A percentile compares a stretch with the other conserved stretches of the same genome.
Conservation (phyloP, 1,140 invertebrate species). For the Drepana arcuata region DNA sequence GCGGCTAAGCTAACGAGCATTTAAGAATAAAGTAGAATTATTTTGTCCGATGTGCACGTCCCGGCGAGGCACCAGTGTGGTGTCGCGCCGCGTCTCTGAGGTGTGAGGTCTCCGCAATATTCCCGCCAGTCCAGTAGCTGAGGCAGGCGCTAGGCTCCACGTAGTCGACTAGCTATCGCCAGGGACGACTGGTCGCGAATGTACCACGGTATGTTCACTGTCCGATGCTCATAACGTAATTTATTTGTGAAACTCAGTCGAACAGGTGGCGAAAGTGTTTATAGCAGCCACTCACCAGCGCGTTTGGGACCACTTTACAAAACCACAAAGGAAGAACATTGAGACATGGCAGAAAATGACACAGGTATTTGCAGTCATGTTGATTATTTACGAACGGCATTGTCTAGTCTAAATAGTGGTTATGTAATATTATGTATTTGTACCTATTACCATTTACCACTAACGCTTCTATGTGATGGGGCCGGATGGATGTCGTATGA, state of each 20-base stretch:
- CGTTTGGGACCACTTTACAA: constrained; percentile 99
- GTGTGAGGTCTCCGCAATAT: constrained; percentile 8
- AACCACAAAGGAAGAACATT: constrained; percentile 98
- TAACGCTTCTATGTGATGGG: too few species aligned
- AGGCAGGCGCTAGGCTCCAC: constrained; percentile 16
- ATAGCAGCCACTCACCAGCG: constrained; percentile 94
- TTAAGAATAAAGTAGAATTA: too few species aligned
- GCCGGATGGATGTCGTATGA: too few species aligned
- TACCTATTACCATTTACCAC: too few species aligned
- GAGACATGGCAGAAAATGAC: constrained; percentile 98
- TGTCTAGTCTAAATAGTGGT: too few species aligned
- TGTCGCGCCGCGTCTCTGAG: too few species aligned
- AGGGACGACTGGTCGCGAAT: constrained; percentile 32
- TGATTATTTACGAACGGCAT: too few species aligned
- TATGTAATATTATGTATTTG: too few species aligned
- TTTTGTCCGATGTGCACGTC: too few species aligned
- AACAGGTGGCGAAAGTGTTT: constrained; percentile 98
- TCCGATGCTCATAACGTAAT: constrained; percentile 48
- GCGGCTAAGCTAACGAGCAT: too few species aligned
- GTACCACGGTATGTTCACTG: constrained; percentile 50
- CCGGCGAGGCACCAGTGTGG: constrained; percentile 13
- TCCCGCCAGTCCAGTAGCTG: constrained; percentile 12
- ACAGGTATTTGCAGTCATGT: constrained; percentile 88
- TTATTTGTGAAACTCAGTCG: constrained; percentile 81
- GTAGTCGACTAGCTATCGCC: constrained; percentile 12